Conservation (phyloP, 2,888 invertebrate species). For the Scrobipalpa costella region DNA sequence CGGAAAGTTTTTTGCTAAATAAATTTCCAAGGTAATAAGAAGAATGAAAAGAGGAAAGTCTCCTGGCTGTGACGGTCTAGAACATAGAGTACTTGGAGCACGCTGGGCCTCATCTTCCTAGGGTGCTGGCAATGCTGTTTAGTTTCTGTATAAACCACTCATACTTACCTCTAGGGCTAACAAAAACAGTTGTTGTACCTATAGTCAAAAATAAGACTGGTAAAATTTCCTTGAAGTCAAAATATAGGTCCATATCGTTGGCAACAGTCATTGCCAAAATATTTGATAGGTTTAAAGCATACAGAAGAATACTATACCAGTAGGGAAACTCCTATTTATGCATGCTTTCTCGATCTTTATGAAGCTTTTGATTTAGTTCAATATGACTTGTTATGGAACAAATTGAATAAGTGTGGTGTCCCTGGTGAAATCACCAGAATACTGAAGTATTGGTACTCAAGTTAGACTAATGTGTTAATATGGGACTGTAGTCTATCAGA, state of each 20-base stretch:
- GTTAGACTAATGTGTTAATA: neutral
- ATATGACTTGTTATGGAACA: neutral
- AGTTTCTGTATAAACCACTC: no score
- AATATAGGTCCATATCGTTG: neutral
- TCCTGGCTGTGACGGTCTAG: conserved; percentile 30
- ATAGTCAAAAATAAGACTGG: neutral
- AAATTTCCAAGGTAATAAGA: conserved; percentile 3
- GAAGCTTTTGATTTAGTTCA: neutral
- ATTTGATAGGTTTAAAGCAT: no score
- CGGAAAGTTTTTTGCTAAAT: neutral
- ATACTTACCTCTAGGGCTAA: no score
- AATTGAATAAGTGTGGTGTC: neutral
- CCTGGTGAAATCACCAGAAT: neutral
- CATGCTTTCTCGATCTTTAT: neutral
- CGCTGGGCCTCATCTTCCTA: conserved; percentile 29
- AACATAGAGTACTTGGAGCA: conserved; percentile 31
- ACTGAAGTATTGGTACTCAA: neutral
- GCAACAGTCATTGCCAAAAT: neutral
- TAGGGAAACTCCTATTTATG: neutral
- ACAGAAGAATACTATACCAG: neutral
- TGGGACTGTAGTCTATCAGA: neutral
- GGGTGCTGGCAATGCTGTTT: no score
- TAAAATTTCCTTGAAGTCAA: neutral
- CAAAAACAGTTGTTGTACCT: no score
- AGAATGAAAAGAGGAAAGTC: conserved; percentile 26